A percentile compares a stretch with the other conserved stretches of the same genome.
phyloP scores from a whole-genome alignment of 1,140 invertebrate genomes.

The Panagrolaimus sp. region DNA sequence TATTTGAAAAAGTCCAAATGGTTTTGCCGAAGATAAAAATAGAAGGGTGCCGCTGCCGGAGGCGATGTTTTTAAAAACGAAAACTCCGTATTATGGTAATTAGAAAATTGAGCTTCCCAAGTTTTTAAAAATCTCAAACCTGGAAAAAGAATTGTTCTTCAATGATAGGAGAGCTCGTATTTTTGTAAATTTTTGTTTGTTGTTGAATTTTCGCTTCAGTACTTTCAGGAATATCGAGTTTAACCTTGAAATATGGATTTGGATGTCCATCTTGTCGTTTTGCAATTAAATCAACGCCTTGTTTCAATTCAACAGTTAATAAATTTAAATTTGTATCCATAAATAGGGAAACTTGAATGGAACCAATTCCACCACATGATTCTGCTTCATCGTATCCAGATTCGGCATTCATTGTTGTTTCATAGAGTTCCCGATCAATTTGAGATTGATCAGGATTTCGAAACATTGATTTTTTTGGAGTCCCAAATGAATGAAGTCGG shows the following conservation, averaged over 20 bases:
- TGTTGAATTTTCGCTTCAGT: constrained; percentile 44
- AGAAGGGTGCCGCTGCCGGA: no score
- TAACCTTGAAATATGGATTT: constrained; percentile 53
- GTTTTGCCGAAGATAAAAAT: no score
- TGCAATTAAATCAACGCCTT: constrained; percentile 41
- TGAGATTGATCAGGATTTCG: constrained; percentile 43
- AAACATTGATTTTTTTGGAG: constrained; percentile 46
- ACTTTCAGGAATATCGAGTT: constrained; percentile 46
- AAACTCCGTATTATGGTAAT: constrained; percentile 19
- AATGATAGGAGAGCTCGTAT: constrained; percentile 45
- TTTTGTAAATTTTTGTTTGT: constrained; percentile 44
- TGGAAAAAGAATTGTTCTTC: constrained; percentile 57
- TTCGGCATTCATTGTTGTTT: constrained; percentile 37
- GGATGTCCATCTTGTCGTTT: constrained; percentile 51
- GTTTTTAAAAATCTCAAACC: constrained; percentile 22
- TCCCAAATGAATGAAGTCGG: constrained; percentile 21
- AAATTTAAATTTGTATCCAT: constrained; percentile 43
- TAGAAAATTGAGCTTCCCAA: constrained; percentile 14
- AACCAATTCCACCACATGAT: constrained; percentile 34
- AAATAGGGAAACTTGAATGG: constrained; percentile 35
- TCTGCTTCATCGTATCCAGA: constrained; percentile 32
- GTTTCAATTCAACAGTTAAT: constrained; percentile 35
- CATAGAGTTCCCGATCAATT: constrained; percentile 53
- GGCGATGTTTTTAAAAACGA: constrained; percentile 9
- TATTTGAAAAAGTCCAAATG: no score